Conservation (phyloP, 2,888 invertebrate species). For the Byasa hedistus region DNA sequence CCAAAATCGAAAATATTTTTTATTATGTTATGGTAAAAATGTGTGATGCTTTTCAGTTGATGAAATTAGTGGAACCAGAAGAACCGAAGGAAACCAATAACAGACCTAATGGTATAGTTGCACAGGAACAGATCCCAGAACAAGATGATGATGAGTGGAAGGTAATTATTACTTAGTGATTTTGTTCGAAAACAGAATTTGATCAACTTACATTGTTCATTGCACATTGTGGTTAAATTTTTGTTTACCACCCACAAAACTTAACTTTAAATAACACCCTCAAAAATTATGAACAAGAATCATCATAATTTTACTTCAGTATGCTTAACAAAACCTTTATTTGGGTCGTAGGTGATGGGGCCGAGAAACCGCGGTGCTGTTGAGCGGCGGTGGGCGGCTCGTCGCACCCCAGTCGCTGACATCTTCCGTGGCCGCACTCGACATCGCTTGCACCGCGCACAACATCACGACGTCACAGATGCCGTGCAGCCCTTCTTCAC, state of each 20-base stretch:
- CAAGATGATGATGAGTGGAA: constrained; percentile 85
- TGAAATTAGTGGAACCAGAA: constrained; percentile 79
- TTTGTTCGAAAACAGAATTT: no score
- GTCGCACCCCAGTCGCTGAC: constrained; percentile 92
- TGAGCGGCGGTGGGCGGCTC: constrained; percentile 86
- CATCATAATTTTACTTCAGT: background rate
- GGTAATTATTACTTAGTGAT: constrained; percentile 57
- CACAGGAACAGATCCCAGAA: constrained; percentile 60
- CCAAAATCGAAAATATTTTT: no score
- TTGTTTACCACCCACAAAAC: background rate
- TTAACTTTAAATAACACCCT: no score
- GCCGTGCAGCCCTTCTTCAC: constrained; percentile 98
- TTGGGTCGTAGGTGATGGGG: constrained; percentile 84
- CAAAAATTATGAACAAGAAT: background rate
- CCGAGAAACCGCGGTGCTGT: constrained; percentile 93
- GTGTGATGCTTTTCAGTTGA: constrained; percentile 66
- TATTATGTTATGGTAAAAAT: background rate
- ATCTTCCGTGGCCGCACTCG: constrained; percentile 96
- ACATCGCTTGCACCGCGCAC: constrained; percentile 87
- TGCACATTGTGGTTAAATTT: background rate
- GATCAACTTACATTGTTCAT: background rate
- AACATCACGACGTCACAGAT: constrained; percentile 86
- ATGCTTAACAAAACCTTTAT: background rate
- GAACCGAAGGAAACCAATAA: constrained; percentile 63
- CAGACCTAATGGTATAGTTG: constrained; percentile 68